Percentiles rank a stretch among this genome's conserved stretches.
phyloP scores from a whole-genome alignment of 2,113 vertebrate genomes.

The Rattus norvegicus region GRCr8 NC_086031.1:50470501-50471000 shows the following conservation, averaged over 20 bases:
- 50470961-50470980: not conserved
- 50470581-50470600: not conserved
- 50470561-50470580: not conserved
- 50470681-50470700: not conserved
- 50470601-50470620: not conserved
- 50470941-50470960: not conserved
- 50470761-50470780: not conserved
- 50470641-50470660: not conserved
- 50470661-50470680: not conserved
- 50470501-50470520: no score
- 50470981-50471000: not conserved
- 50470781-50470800: not conserved
- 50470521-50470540: not conserved
- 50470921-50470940: not conserved
- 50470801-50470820: not conserved
- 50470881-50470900: not conserved
- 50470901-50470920: accelerated
- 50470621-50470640: not conserved
- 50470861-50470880: not conserved
- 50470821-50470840: not conserved
- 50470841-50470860: not conserved
- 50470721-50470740: not conserved
- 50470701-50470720: not conserved
- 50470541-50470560: not conserved
- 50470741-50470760: not conserved